A percentile compares a stretch with the other conserved stretches of the same genome.
Conservation (phyloP, 2,888 invertebrate species). For the Cosmopolites sordidus region DNA sequence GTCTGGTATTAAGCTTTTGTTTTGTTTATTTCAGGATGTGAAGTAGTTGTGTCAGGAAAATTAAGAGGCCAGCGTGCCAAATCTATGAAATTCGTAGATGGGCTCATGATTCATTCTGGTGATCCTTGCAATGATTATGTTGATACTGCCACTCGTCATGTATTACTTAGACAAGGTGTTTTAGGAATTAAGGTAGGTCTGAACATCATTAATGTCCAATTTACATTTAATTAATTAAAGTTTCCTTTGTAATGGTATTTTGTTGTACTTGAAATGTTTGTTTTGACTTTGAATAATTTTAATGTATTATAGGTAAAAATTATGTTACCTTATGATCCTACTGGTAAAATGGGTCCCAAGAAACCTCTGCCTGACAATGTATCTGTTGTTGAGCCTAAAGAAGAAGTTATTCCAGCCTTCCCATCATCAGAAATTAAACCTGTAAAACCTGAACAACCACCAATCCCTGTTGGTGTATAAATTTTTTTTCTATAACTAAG, state of each 20-base stretch:
- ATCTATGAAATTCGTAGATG: slow-evolving; percentile 99
- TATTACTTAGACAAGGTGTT: slow-evolving; percentile 81
- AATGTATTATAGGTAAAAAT: slow-evolving; percentile 70
- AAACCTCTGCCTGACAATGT: slow-evolving; percentile 97
- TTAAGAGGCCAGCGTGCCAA: slow-evolving; percentile 98
- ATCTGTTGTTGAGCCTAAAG: slow-evolving; percentile 94
- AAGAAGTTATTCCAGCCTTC: slow-evolving; percentile 71
- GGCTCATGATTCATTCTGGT: slow-evolving; percentile 99
- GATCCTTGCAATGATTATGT: slow-evolving; percentile 98
- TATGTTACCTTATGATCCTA: slow-evolving; percentile 98
- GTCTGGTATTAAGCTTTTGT: background rate
- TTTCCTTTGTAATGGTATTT: too few relatives aligned
- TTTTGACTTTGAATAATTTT: background rate
- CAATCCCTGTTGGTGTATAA: slow-evolving; percentile 44
- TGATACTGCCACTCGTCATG: slow-evolving; percentile 96
- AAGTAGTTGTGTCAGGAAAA: slow-evolving; percentile 98
- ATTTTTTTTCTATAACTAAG: slow-evolving; percentile 1
- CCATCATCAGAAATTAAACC: slow-evolving; percentile 75
- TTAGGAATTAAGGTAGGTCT: slow-evolving; percentile 37
- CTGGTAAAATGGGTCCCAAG: slow-evolving; percentile 96
- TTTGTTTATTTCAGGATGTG: slow-evolving; percentile 65
- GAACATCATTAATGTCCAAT: too few relatives aligned
- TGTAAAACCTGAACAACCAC: slow-evolving; percentile 56
- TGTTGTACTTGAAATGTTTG: too few relatives aligned
- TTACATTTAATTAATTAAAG: too few relatives aligned